Percentiles rank a stretch among this genome's conserved stretches.
Evolutionary conservation across 2,797 vertebrate species (phyloP).

Genomic region (Moxostoma hubbsi): DNA sequence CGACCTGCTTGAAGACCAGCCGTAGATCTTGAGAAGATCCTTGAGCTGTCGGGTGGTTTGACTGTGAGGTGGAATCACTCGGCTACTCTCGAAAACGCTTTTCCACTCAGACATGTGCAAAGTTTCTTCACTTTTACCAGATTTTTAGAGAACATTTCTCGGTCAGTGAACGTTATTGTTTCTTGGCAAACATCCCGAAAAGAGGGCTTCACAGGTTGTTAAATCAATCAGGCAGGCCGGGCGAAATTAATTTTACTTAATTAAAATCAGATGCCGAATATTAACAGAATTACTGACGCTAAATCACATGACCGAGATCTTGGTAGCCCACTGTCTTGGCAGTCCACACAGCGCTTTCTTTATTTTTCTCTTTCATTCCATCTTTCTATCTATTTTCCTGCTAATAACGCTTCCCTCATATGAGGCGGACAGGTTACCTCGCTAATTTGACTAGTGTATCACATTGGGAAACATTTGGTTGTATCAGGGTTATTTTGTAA

Average conservation of each 20-base stretch:
- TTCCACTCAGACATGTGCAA: constrained; percentile 76
- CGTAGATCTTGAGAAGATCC: constrained; percentile 75
- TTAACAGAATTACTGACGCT: background rate
- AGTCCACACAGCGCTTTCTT: background rate
- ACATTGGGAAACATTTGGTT: too few relatives aligned
- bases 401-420: background rate
- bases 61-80: constrained; percentile 75
- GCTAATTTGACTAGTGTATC: background rate
- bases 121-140: background rate
- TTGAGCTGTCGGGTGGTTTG: constrained; percentile 71
- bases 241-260: background rate
- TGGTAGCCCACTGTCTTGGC: background rate
- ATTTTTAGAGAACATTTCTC: background rate
- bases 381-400: background rate
- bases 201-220: background rate
- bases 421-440: background rate
- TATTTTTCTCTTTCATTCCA: background rate
- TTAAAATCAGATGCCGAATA: background rate
- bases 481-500: background rate
- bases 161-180: background rate
- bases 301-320: background rate
- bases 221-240: background rate
- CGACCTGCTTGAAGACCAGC: constrained; percentile 75
- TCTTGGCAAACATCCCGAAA: background rate
- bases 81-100: constrained; percentile 67